Evolutionary conservation across 2,888 invertebrate genomes (phyloP).

Genomic region (Lasioglossum calceatum): DNA sequence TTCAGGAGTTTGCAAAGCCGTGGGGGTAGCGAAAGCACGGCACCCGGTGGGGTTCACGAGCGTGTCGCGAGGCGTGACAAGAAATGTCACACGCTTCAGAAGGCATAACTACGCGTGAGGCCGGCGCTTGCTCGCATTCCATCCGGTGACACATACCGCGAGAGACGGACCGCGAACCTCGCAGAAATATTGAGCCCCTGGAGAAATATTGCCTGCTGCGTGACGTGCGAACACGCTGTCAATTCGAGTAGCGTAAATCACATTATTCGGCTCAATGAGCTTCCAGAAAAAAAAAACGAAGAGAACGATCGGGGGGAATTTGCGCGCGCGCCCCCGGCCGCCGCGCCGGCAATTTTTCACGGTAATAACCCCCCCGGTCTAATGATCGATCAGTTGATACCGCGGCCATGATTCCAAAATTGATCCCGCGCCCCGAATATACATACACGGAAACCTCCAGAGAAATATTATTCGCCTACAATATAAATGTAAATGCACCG

Average conservation of each 20-base stretch:
- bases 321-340: constrained; percentile 11
- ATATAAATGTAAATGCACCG: constrained; percentile 53
- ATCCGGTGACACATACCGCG: constrained; percentile 65
- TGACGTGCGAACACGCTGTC: constrained; percentile 58
- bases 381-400: constrained; percentile 60
- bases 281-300: constrained; percentile 25
- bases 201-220: constrained; percentile 66
- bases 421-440: constrained; percentile 16
- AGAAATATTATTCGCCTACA: constrained; percentile 47
- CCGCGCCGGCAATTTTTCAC: constrained; percentile 49
- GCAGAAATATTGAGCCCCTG: constrained; percentile 68
- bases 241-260: constrained; percentile 55
- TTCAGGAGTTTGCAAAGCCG: constrained; percentile 65
- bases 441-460: constrained; percentile 16
- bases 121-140: constrained; percentile 67
- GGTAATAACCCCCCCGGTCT: constrained; percentile 53
- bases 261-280: constrained; percentile 53
- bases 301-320: constrained; percentile 41
- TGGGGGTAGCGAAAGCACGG: constrained; percentile 54
- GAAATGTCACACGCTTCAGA: constrained; percentile 81
- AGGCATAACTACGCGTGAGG: constrained; percentile 76
- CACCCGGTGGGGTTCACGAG: constrained; percentile 66
- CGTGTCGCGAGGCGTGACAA: constrained; percentile 78
- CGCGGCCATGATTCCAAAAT: constrained; percentile 52
- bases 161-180: constrained; percentile 64